phyloP scores from a whole-genome alignment of 1,140 invertebrate genomes.

The silkworm (Bombyx mori) region ASM3026992v2 NC_085123.1:5142001-5142500 shows the following conservation, averaged over 20 bases:
- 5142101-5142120: too few species aligned
- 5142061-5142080: too few species aligned
- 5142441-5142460: constrained; percentile 51
- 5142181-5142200: too few species aligned
- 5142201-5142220: constrained; percentile 1
- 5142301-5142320: constrained; percentile 24
- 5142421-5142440: constrained; percentile 68
- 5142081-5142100: too few species aligned
- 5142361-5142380: constrained; percentile 54
- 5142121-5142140: too few species aligned
- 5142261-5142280: constrained; percentile 24
- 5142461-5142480: constrained; percentile 26
- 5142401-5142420: constrained; percentile 36
- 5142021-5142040: too few species aligned
- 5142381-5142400: constrained; percentile 63
- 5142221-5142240: constrained; percentile 17
- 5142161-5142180: too few species aligned
- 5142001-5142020: too few species aligned
- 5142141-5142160: too few species aligned
- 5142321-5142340: constrained; percentile 25
- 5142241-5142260: constrained; percentile 7
- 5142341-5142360: constrained; percentile 49
- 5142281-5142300: constrained; percentile 24
- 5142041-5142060: too few species aligned
- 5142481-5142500: constrained; percentile 64